Percentiles rank a stretch among this genome's conserved stretches.
Conservation (phyloP, 2,113 vertebrate species). For the Calonectris borealis region DNA sequence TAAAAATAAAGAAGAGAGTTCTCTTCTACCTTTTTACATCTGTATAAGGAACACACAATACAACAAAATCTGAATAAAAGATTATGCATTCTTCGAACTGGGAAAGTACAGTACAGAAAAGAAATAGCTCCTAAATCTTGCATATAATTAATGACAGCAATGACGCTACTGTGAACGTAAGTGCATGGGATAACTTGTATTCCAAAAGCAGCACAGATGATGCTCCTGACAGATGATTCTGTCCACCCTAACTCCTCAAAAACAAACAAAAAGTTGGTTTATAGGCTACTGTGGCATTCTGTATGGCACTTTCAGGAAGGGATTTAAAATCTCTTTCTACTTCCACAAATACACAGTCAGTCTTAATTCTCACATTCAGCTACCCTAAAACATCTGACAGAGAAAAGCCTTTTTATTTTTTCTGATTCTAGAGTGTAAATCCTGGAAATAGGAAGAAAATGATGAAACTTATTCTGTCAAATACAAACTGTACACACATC, state of each 20-base stretch:
- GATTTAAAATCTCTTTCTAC: background rate
- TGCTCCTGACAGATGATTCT: background rate
- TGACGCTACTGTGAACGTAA: accelerated
- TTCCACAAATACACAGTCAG: background rate
- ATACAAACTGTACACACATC: background rate
- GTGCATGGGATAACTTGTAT: background rate
- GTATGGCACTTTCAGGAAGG: background rate
- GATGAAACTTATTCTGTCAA: background rate
- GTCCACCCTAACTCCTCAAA: background rate
- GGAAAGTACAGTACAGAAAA: background rate
- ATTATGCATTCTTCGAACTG: background rate
- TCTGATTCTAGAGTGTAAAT: constrained; percentile 1
- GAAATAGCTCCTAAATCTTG: background rate
- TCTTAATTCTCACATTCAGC: background rate
- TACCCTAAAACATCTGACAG: background rate
- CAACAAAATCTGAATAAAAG: background rate
- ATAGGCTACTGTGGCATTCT: background rate
- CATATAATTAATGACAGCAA: background rate
- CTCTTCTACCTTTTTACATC: background rate
- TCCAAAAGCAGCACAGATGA: background rate
- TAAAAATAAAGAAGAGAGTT: background rate
- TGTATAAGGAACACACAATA: background rate
- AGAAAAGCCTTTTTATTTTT: background rate
- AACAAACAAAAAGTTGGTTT: background rate
- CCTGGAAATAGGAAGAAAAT: constrained; percentile 12